Evolutionary conservation across 2,113 vertebrate genomes (phyloP).

Genomic region (Cervus canadensis): DNA sequence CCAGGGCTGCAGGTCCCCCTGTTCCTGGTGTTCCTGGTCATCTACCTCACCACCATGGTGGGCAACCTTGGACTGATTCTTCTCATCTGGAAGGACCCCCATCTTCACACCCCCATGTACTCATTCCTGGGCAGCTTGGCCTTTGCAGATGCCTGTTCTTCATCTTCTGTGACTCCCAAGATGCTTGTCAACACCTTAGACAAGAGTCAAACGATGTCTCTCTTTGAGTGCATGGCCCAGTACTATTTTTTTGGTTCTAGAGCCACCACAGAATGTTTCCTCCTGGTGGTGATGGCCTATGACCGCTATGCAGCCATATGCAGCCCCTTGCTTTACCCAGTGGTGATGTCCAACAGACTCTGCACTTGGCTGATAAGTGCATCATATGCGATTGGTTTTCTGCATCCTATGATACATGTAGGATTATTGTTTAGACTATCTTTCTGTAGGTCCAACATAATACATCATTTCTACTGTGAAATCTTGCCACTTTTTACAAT

Average conservation of each 20-base stretch:
- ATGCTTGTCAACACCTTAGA: constrained; percentile 24
- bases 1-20: background rate
- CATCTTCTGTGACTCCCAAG: constrained; percentile 32
- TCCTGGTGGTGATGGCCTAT: constrained; percentile 59
- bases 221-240: constrained; percentile 24
- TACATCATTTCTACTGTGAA: constrained; percentile 64
- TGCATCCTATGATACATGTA: constrained; percentile 36
- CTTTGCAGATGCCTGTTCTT: constrained; percentile 38
- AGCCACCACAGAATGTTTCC: constrained; percentile 60
- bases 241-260: constrained; percentile 43
- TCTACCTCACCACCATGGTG: constrained; percentile 26
- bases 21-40: constrained; percentile 9
- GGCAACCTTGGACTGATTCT: constrained; percentile 38
- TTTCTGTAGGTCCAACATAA: constrained; percentile 51
- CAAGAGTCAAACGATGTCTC: background rate
- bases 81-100: background rate
- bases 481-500: constrained; percentile 46
- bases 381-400: constrained; percentile 29
- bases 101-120: background rate
- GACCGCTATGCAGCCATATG: constrained; percentile 59
- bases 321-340: constrained; percentile 41
- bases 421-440: constrained; percentile 48
- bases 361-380: constrained; percentile 8
- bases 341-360: constrained; percentile 49
- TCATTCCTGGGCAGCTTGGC: constrained; percentile 29